A percentile compares a stretch with the other conserved stretches of the same genome.
phyloP scores from a whole-genome alignment of 2,888 invertebrate genomes.

The Acronicta aceris region DNA sequence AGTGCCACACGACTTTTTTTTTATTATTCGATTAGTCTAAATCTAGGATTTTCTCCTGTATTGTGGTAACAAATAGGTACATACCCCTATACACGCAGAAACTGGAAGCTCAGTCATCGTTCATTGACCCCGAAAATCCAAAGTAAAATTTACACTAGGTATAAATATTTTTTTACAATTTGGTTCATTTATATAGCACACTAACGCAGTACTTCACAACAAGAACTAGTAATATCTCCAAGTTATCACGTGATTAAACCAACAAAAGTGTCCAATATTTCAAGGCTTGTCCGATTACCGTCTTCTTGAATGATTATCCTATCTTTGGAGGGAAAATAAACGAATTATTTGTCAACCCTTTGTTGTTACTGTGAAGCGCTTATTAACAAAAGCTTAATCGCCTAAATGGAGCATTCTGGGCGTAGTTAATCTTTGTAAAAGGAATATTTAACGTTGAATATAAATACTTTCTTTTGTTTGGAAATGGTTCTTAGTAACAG shows the following conservation, averaged over 20 bases:
- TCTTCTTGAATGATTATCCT: constrained; percentile 63
- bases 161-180: no score
- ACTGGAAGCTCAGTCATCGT: no score
- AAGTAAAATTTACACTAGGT: no score
- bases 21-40: no score
- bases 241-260: constrained; percentile 34
- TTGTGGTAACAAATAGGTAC: no score
- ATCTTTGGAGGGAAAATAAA: constrained; percentile 70
- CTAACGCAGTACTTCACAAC: not conserved
- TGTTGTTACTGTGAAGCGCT: constrained; percentile 74
- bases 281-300: constrained; percentile 44
- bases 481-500: constrained; percentile 55
- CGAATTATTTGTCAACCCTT: constrained; percentile 84
- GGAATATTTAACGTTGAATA: constrained; percentile 72
- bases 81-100: no score
- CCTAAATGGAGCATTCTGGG: constrained; percentile 76
- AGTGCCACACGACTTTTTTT: no score
- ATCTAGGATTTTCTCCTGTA: no score
- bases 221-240: constrained; percentile 25
- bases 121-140: no score
- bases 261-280: constrained; percentile 55
- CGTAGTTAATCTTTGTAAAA: constrained; percentile 78
- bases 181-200: not conserved
- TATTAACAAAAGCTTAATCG: constrained; percentile 85
- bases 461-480: constrained; percentile 75